Conservation (phyloP, 2,888 invertebrate genomes). For the Galerucella calmariensis region DNA sequence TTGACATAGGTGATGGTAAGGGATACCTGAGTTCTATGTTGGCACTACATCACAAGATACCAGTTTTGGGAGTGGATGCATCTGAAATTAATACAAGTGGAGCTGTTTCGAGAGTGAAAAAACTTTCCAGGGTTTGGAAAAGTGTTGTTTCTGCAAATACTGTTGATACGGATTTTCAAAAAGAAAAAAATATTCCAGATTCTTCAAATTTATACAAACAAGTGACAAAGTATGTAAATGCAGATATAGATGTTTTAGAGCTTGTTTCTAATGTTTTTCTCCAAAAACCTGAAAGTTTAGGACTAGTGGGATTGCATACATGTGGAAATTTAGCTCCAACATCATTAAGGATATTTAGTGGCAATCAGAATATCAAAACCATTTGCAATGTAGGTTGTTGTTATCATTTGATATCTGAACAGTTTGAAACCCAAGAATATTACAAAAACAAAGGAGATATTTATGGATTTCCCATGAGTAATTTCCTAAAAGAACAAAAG, state of each 20-base stretch:
- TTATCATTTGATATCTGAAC: constrained; percentile 82
- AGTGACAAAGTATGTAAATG: constrained; percentile 71
- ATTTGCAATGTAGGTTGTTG: constrained; percentile 90
- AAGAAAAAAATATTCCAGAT: constrained; percentile 31
- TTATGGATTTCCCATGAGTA: constrained; percentile 77
- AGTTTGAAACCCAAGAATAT: constrained; percentile 56
- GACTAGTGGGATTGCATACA: constrained; percentile 84
- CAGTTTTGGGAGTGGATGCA: constrained; percentile 86
- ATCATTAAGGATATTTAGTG: constrained; percentile 76
- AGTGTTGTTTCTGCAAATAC: constrained; percentile 41
- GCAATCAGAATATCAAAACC: constrained; percentile 68
- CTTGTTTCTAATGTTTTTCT: constrained; percentile 68
- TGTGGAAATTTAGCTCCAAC: constrained; percentile 86
- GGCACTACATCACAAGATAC: constrained; percentile 75
- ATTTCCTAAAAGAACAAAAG: constrained; percentile 67
- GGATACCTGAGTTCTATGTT: constrained; percentile 85
- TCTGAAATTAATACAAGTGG: constrained; percentile 74
- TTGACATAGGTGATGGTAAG: constrained; percentile 92
- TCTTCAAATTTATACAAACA: constrained; percentile 69
- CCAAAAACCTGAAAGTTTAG: constrained; percentile 62
- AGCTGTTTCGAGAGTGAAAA: constrained; percentile 70
- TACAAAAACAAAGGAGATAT: neutral
- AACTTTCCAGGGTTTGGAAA: constrained; percentile 64
- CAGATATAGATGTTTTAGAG: constrained; percentile 68
- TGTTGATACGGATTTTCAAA: neutral